phyloP scores from a whole-genome alignment of 2,888 invertebrate genomes.

The Tenthredo amoena region DNA sequence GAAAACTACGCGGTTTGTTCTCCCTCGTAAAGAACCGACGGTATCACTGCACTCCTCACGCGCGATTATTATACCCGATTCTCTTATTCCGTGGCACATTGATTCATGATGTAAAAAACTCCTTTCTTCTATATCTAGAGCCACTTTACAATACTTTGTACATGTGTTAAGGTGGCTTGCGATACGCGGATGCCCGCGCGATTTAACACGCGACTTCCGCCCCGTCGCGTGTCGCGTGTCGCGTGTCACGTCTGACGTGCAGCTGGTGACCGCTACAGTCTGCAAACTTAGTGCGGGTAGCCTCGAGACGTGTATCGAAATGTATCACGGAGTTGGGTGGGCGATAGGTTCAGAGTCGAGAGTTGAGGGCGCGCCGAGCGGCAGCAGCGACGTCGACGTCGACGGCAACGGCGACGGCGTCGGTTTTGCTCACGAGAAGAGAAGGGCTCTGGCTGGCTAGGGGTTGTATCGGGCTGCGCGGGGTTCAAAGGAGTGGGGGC shows the following conservation, averaged over 20 bases:
- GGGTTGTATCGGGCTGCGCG: conserved; percentile 65
- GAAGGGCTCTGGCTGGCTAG: conserved; percentile 59
- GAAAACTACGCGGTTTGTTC: not conserved
- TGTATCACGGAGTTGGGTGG: conserved; percentile 72
- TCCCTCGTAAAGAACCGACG: not conserved
- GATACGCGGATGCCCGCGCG: conserved; percentile 59
- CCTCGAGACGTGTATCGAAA: conserved; percentile 72
- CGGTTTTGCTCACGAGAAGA: conserved; percentile 49
- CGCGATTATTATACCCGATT: not conserved
- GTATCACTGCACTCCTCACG: conserved; percentile 26
- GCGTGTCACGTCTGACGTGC: conserved; percentile 24
- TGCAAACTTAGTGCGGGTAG: conserved; percentile 33
- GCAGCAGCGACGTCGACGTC: conserved; percentile 67
- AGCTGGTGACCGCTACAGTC: conserved; percentile 29
- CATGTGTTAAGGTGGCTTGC: conserved; percentile 56
- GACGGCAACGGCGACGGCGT: conserved; percentile 63
- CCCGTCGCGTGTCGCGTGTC: conserved; percentile 48
- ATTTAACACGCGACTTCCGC: conserved; percentile 52
- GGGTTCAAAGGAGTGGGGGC: conserved; percentile 65
- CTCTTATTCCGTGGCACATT: conserved; percentile 11
- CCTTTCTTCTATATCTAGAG: no score
- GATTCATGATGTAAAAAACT: not conserved
- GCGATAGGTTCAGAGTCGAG: conserved; percentile 28
- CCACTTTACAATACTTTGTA: not conserved
- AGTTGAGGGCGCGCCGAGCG: conserved; percentile 56